phyloP scores from a whole-genome alignment of 2,888 invertebrate species.

The Polia nebulosa region DNA sequence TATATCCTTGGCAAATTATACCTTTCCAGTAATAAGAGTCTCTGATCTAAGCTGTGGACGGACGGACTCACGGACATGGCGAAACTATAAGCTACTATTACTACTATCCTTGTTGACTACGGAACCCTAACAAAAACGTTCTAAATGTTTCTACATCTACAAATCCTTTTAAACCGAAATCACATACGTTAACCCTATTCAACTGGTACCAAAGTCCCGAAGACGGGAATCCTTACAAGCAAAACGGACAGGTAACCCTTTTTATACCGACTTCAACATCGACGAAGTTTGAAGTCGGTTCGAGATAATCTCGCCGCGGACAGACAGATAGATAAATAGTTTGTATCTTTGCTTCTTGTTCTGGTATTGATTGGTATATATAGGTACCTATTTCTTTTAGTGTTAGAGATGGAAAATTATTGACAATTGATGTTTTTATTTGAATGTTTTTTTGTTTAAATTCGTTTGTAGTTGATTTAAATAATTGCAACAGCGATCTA shows the following conservation, averaged over 20 bases:
- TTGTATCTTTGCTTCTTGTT: slow-evolving; percentile 45
- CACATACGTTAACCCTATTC: slow-evolving; percentile 32
- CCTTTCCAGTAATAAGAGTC: no score
- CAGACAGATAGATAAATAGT: slow-evolving; percentile 56
- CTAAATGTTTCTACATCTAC: slow-evolving; percentile 1
- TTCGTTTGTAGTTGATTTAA: no score
- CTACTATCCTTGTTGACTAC: no score
- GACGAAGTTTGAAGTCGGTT: slow-evolving; percentile 56
- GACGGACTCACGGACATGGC: no score
- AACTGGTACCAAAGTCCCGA: slow-evolving; percentile 28
- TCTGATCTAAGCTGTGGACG: no score
- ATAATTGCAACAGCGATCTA: no score
- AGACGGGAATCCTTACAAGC: slow-evolving; percentile 36
- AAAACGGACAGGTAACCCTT: slow-evolving; percentile 57
- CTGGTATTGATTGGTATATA: slow-evolving; percentile 1
- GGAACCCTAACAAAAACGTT: no score
- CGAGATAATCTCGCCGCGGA: slow-evolving; percentile 54
- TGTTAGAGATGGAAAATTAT: no score
- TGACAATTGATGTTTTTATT: no score
- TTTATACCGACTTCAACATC: slow-evolving; percentile 54
- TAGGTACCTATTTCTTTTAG: not conserved
- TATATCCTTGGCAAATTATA: no score
- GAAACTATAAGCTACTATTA: no score
- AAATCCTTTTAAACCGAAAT: slow-evolving; percentile 17
- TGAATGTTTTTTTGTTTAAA: no score